Conservation (phyloP, 2,113 vertebrate species). For the Octodon degus region DNA sequence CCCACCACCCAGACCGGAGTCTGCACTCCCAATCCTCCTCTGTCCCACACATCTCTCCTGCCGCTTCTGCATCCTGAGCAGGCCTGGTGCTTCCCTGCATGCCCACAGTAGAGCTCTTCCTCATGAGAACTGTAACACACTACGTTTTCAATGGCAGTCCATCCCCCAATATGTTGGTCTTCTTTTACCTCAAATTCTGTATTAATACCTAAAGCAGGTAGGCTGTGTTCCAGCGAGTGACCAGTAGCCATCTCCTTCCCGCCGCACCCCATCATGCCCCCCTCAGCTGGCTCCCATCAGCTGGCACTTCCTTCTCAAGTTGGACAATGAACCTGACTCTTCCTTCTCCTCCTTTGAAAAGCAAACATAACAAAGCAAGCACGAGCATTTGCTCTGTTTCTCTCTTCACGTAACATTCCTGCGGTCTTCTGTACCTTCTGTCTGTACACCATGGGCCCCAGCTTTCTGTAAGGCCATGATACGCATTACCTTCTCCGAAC, state of each 20-base stretch:
- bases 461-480: neutral
- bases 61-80: neutral
- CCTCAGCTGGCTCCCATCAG: neutral
- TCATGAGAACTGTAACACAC: neutral
- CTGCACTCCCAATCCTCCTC: too few relatives aligned
- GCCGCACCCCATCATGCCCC: neutral
- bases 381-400: neutral
- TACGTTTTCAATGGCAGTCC: neutral
- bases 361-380: conserved; percentile 40
- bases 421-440: neutral
- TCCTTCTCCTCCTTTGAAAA: neutral
- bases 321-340: neutral
- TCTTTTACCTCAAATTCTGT: neutral
- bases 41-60: neutral
- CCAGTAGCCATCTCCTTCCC: accelerated
- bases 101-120: too few relatives aligned
- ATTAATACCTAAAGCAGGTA: neutral
- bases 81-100: accelerated
- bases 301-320: neutral
- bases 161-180: neutral
- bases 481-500: neutral
- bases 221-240: neutral
- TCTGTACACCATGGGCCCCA: neutral
- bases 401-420: neutral
- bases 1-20: neutral